A percentile compares a stretch with the other conserved stretches of the same genome.
These are phyloP conservation scores for Eurystomus glaucurus DNA, from an alignment of 2,797 vertebrate genomes.

Conservation along the genomic window DNA sequence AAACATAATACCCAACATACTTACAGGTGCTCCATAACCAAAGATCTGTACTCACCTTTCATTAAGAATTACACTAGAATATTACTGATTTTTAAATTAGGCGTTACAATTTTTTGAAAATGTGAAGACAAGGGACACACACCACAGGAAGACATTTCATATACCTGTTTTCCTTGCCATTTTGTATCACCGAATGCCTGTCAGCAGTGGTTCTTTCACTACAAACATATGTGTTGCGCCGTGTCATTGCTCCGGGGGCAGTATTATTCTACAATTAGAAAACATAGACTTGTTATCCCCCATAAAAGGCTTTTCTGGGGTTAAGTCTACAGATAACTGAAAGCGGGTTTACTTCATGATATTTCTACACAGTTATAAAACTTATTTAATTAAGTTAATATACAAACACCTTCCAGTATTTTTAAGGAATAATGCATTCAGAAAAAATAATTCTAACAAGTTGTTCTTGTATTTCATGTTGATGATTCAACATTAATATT, in stretches of 20 bases:
- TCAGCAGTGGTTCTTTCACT: constrained; percentile 94
- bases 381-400: not conserved
- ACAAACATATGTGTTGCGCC: constrained; percentile 98
- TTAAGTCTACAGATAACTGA: not conserved
- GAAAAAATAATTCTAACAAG: not conserved
- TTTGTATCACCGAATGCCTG: constrained; percentile 95
- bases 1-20: not conserved
- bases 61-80: not conserved
- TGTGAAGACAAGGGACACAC: constrained; percentile 39
- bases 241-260: constrained; percentile 93
- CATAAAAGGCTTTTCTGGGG: not conserved
- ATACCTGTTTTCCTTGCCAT: constrained; percentile 99
- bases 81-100: not conserved
- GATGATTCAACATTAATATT: not conserved
- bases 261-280: constrained; percentile 88
- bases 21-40: constrained; percentile 18
- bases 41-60: constrained; percentile 50
- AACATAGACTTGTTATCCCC: constrained; percentile 41
- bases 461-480: not conserved
- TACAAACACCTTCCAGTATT: not conserved
- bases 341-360: constrained; percentile 8
- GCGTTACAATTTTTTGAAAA: not conserved
- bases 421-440: not conserved
- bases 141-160: constrained; percentile 56
- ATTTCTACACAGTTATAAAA: not conserved